These are phyloP conservation scores for Heteromormyrus szaboi DNA, from an alignment of 2,797 vertebrate species.

Conservation along the genomic window DNA sequence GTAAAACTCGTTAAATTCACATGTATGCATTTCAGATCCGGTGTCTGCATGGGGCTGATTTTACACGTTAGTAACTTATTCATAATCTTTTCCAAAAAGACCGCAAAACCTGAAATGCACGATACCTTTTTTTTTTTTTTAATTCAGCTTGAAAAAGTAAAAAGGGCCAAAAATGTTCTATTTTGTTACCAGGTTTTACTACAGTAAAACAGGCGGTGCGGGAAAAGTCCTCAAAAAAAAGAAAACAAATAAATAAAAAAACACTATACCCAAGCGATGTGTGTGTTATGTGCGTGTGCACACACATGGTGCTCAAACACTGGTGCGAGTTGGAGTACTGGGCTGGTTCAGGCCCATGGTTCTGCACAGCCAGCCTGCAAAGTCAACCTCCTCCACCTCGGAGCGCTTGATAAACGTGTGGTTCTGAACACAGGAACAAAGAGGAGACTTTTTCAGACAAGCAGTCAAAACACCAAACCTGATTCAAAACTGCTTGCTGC, in stretches of 20 bases:
- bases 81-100: background rate
- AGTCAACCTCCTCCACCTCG: slow-evolving; percentile 78
- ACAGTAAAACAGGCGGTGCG: background rate
- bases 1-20: background rate
- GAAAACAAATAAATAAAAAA: background rate
- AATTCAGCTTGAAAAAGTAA: background rate
- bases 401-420: slow-evolving; percentile 81
- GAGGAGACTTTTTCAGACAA: background rate
- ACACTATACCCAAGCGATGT: background rate
- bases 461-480: background rate
- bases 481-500: background rate
- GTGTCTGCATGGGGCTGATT: background rate
- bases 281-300: slow-evolving; percentile 18
- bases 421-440: slow-evolving; percentile 53
- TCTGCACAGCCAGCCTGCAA: slow-evolving; percentile 79
- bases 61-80: background rate
- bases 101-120: background rate
- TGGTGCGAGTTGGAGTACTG: slow-evolving; percentile 70
- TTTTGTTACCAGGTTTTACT: background rate
- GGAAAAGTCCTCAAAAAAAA: background rate
- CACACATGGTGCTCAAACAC: slow-evolving; percentile 42
- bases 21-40: background rate
- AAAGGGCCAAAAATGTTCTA: background rate
- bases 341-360: slow-evolving; percentile 77
- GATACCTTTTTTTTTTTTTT: background rate